Evolutionary conservation across 1,140 invertebrate species (phyloP).

Genomic region (Conus betulinus): DNA sequence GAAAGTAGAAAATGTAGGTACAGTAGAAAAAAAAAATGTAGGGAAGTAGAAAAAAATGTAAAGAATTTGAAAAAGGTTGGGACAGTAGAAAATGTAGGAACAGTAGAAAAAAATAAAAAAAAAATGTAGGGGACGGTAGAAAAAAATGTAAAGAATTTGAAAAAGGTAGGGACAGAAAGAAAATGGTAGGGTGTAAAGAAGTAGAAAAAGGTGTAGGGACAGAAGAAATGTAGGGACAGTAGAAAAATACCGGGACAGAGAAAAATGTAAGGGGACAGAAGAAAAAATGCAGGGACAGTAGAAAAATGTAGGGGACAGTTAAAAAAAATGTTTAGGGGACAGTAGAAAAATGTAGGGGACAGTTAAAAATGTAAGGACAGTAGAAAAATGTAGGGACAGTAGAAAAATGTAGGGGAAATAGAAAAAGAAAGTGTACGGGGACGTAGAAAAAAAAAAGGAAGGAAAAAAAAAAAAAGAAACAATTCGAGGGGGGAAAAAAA

Average conservation of each 20-base stretch:
- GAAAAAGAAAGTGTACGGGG: neutral
- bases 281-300: neutral
- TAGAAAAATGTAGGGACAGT: no score
- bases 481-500: no score
- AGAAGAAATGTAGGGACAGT: neutral
- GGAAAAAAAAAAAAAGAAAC: neutral
- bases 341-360: no score
- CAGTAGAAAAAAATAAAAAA: neutral
- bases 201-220: neutral
- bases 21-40: no score
- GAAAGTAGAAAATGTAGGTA: no score
- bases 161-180: neutral
- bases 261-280: neutral
- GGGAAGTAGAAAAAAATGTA: no score
- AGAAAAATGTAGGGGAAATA: neutral
- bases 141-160: neutral
- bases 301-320: no score
- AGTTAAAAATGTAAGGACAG: neutral
- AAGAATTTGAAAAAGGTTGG: no score
- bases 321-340: neutral
- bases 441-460: neutral
- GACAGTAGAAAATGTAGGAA: neutral
- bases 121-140: neutral
- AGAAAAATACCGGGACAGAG: no score
- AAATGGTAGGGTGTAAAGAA: neutral